phyloP scores from a whole-genome alignment of 2,888 invertebrate genomes.

The Sussaba pulchella region DNA sequence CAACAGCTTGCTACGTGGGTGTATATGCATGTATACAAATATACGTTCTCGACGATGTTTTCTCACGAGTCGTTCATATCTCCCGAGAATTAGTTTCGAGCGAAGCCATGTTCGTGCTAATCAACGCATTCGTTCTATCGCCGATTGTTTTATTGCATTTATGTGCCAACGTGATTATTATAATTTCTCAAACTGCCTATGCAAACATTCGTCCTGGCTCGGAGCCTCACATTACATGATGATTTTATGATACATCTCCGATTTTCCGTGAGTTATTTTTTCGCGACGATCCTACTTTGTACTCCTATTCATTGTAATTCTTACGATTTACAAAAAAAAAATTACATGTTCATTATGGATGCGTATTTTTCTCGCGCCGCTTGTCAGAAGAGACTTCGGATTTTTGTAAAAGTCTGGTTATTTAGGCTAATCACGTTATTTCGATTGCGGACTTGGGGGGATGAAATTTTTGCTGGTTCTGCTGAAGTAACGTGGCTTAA shows the following conservation, averaged over 20 bases:
- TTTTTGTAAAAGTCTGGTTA: too few species aligned
- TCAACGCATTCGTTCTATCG: background rate
- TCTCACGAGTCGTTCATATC: background rate
- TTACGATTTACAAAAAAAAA: too few species aligned
- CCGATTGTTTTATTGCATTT: conserved; percentile 1
- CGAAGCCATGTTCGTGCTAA: background rate
- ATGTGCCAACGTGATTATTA: background rate
- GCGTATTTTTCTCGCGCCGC: background rate
- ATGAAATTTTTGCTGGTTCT: conserved; percentile 61
- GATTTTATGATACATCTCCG: background rate
- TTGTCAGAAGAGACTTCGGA: conserved; percentile 44
- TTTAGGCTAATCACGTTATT: background rate
- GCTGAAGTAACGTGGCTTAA: conserved; percentile 44
- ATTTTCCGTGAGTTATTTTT: background rate
- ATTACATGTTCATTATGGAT: too few species aligned
- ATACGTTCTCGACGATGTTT: conserved; percentile 1
- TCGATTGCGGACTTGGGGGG: conserved; percentile 2
- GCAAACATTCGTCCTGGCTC: background rate
- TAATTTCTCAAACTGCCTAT: background rate
- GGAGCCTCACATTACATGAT: too few species aligned
- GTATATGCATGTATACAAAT: background rate
- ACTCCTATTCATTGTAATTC: too few species aligned
- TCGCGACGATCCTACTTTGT: background rate
- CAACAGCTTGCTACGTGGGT: background rate
- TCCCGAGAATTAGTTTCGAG: background rate